Evolutionary conservation across 2,113 vertebrate species (phyloP), one percentile per base, ranked within the genome.

Genomic region (Antidorcas marsupialis): DNA sequence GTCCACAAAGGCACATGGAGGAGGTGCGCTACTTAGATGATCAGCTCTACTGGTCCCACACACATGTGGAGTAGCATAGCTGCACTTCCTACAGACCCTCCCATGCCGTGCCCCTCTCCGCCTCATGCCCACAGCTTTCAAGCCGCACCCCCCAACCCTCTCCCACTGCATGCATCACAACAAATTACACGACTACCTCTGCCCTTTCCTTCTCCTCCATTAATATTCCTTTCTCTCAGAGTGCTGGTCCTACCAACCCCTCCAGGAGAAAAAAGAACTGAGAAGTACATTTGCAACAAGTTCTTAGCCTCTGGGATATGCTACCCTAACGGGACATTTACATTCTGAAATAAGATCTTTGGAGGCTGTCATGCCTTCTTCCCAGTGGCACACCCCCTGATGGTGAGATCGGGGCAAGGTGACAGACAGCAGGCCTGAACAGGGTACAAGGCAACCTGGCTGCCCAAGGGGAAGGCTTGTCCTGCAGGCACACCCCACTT

Each of bases 101-200:
- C 74, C 25, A 2, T 30, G 27, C 6, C 5, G 0, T n/a, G 14
- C 28, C 39, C 45, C 12, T 14, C 19, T 13, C 2, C 8, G 33
- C 13, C 55, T 85, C 12, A 6, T 11, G 5, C 57, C 47, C 55
- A 45, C 28, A 71, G 52, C 11, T 84, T 59, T 81, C 39, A 82
- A 91, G 36, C 43, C 3, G 9, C 36, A 55, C 43, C 81, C 81
- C 52, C 21, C 50, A 82, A 23, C 6, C 19, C 17, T 57, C 33
- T 52, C 1, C 33, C 25, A 27, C n/a, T 19, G 12, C 79, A 23
- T 30, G 43, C n/a, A n/a, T 52, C 64, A 21, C 3, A 57, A 30
- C 62, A 55, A 84, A 79, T 60, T 17, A 55, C 21, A 84, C 7
- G 5, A 36, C 8, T 11, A 17, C 52, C 60, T 78, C 45, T 71